Percentiles rank a stretch among this genome's conserved stretches.
These are phyloP conservation scores for Marmota monax DNA, from an alignment of 2,113 vertebrate genomes.

Conservation along the genomic window DNA sequence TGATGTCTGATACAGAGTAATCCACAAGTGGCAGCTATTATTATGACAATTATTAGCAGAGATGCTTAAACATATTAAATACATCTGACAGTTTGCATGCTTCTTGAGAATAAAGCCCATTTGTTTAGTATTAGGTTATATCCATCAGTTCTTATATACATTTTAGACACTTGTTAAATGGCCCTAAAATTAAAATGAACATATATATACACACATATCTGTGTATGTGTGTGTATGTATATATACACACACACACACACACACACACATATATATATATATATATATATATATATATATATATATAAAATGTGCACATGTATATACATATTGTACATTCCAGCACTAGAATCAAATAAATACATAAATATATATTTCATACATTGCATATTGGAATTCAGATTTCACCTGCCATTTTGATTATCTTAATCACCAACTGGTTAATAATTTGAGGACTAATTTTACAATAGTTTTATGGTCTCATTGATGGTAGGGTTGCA, in stretches of 20 bases:
- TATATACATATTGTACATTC: neutral
- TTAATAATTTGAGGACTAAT: neutral
- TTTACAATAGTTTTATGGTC: neutral
- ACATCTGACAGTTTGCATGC: neutral
- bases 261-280: neutral
- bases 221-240: neutral
- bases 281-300: no score
- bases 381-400: neutral
- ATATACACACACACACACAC: no score
- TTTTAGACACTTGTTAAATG: neutral
- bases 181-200: neutral
- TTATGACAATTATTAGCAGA: neutral
- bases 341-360: neutral
- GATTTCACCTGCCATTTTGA: neutral
- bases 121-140: neutral
- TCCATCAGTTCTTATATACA: no score
- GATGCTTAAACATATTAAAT: neutral
- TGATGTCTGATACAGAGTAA: neutral
- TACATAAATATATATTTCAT: neutral
- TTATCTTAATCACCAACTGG: neutral
- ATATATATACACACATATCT: neutral
- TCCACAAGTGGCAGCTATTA: neutral
- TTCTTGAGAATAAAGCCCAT: neutral
- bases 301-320: neutral
- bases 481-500: neutral